Percentiles rank a stretch among this genome's conserved stretches.
phyloP scores from a whole-genome alignment of 2,113 vertebrate species.

The Eptatretus burgeri region DNA sequence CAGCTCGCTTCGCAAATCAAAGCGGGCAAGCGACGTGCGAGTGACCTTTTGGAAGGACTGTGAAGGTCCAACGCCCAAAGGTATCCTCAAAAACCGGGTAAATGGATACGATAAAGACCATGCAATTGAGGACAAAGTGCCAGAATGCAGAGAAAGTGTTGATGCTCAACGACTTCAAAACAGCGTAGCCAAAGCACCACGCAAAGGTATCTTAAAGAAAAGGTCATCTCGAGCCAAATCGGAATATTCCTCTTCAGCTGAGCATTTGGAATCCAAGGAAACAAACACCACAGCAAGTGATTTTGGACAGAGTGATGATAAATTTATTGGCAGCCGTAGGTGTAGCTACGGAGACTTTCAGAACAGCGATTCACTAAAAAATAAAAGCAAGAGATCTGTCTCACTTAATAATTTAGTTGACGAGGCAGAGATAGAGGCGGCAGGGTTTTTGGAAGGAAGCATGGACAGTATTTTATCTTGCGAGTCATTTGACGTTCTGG shows the following conservation, averaged over 20 bases:
- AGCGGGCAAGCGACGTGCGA: slow-evolving; percentile 54
- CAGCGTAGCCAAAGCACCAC: slow-evolving; percentile 17
- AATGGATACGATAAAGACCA: neutral
- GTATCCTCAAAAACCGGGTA: slow-evolving; percentile 52
- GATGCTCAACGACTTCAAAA: accelerated
- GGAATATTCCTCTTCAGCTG: neutral
- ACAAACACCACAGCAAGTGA: neutral
- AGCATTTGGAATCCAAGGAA: slow-evolving; percentile 6
- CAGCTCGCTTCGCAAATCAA: slow-evolving; percentile 59
- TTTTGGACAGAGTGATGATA: slow-evolving; percentile 20
- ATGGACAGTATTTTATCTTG: slow-evolving; percentile 87
- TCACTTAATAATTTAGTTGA: slow-evolving; percentile 13
- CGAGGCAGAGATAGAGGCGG: slow-evolving; percentile 11
- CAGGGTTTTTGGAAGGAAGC: slow-evolving; percentile 17
- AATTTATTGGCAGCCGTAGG: slow-evolving; percentile 44
- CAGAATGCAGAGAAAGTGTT: slow-evolving; percentile 20
- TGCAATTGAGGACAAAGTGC: neutral
- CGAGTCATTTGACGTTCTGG: slow-evolving; percentile 68
- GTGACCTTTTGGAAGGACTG: slow-evolving; percentile 22
- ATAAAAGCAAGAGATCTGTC: slow-evolving; percentile 13
- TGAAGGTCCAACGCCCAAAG: slow-evolving; percentile 22
- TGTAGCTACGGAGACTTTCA: slow-evolving; percentile 20
- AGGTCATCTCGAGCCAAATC: slow-evolving; percentile 31
- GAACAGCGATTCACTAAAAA: slow-evolving; percentile 13
- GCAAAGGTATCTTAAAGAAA: slow-evolving; percentile 75